These are phyloP conservation scores for Sinopyrophorus schimmeli DNA, from an alignment of 2,888 invertebrate genomes.

Conservation along the genomic window DNA sequence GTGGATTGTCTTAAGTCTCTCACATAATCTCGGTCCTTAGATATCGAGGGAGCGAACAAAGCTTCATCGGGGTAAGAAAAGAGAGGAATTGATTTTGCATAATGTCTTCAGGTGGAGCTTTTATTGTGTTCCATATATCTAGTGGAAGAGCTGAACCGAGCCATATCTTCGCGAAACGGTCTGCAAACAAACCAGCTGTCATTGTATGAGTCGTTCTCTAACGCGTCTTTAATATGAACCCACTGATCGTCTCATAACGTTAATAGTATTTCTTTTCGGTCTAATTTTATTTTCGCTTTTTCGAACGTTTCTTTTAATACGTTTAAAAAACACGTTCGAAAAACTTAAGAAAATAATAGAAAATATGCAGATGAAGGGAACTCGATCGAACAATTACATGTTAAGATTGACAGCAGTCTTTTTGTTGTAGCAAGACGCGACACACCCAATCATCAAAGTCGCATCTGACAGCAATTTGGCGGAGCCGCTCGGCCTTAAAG, in stretches of 20 bases:
- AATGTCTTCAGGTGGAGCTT: constrained; percentile 58
- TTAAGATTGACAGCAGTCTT: constrained; percentile 47
- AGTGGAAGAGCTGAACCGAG: constrained; percentile 47
- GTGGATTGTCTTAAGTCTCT: constrained; percentile 50
- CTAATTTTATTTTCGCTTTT: no score
- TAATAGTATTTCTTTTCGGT: constrained; percentile 22
- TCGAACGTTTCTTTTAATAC: no score
- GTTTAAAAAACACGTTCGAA: no score
- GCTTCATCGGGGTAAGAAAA: constrained; percentile 41
- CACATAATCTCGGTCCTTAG: constrained; percentile 48
- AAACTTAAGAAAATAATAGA: constrained; percentile 13
- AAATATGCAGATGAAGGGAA: constrained; percentile 45
- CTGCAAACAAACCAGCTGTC: constrained; percentile 56
- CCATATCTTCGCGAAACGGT: constrained; percentile 51
- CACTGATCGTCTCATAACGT: constrained; percentile 39
- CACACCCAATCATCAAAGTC: constrained; percentile 54
- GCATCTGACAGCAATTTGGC: constrained; percentile 52
- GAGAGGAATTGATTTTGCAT: constrained; percentile 59
- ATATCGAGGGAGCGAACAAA: constrained; percentile 51
- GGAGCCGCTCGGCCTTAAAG: constrained; percentile 43
- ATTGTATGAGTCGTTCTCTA: constrained; percentile 49
- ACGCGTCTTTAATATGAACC: constrained; percentile 52
- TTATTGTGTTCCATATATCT: constrained; percentile 57
- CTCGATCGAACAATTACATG: constrained; percentile 47
- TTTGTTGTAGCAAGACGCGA: constrained; percentile 40